Evolutionary conservation across 2,888 invertebrate species (phyloP).

Genomic region (Spodoptera exigua): DNA sequence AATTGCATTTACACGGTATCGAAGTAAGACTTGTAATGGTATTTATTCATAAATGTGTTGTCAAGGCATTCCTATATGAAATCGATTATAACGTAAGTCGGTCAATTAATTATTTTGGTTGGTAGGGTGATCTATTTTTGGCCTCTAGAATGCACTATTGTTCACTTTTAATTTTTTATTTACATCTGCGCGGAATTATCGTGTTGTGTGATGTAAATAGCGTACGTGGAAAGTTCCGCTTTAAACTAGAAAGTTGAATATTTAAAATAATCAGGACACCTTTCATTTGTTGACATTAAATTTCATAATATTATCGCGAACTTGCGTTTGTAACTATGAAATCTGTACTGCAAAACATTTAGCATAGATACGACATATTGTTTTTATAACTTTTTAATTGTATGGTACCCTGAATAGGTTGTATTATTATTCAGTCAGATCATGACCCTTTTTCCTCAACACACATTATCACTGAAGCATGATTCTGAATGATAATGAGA

Average conservation of each 20-base stretch:
- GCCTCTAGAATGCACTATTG: constrained; percentile 68
- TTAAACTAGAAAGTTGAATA: constrained; percentile 66
- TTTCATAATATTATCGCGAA: constrained; percentile 68
- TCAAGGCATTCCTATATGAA: constrained; percentile 51
- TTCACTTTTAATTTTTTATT: constrained; percentile 60
- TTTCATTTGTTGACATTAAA: constrained; percentile 76
- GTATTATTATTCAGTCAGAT: constrained; percentile 28
- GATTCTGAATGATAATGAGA: constrained; percentile 30
- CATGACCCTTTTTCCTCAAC: constrained; percentile 29
- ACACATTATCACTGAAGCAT: constrained; percentile 24
- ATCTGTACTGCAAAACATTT: constrained; percentile 4
- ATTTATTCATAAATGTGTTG: constrained; percentile 64
- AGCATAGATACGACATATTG: constrained; percentile 26
- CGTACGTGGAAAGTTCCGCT: constrained; percentile 58
- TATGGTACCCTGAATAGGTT: constrained; percentile 17
- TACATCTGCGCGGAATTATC: constrained; percentile 45
- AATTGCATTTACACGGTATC: constrained; percentile 67
- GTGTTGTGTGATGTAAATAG: constrained; percentile 41
- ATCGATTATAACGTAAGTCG: constrained; percentile 60
- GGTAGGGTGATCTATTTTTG: constrained; percentile 81
- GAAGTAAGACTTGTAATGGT: constrained; percentile 58
- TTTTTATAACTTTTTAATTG: constrained; percentile 40
- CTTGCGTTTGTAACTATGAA: constrained; percentile 50
- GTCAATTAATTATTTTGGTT: constrained; percentile 75
- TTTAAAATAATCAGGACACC: constrained; percentile 63